Base-by-base conservation (phyloP, 2,888 invertebrate genomes). In the Elysia crispata region DNA sequence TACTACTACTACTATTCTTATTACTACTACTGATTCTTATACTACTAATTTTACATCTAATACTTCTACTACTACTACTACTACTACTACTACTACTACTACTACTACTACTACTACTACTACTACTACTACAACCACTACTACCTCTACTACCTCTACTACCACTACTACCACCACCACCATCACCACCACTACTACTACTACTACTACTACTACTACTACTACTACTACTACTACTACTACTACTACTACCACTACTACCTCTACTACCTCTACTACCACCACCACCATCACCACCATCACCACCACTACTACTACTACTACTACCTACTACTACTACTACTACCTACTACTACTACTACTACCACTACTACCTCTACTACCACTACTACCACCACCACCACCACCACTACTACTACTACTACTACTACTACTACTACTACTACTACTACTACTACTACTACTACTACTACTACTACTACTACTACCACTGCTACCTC, bases 171-270 rank as follows among this genome's bases (percentile, higher is more conserved):
- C 54, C 18, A 54, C 54, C 18, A 18, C 54, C 18, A 54, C 18
- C 18, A 18, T 18, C 18, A 54, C 54, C 18, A 54, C 54, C 18
- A 54, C 54, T 54, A 54, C 54, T 54, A 54, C 54, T 54, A 54
- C 54, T 54, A 54, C 54, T 54, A 54, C 54, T 54, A 54, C 54
- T 54, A 54, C 54, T 54, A 54, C 54, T 54, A 54, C 54, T 54
- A 54, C 54, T 54, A 54, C 54, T 54, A 54, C 54, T 54, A 54
- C 54, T 54, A 54, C 54, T 54, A 13, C 18, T 18, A 15, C 18
- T 18, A 54, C 15, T 13, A 15, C 54, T 54, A 13, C 54, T 54
- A 13, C 13, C 18, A 20, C 18, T 54, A 15, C 54, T 13, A 54
- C 13, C 54, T 15, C n/a, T n/a, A n/a, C n/a, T n/a, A n/a, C n/a